Conservation (phyloP, 2,797 vertebrate genomes). For the Diglossa cyanea region DNA sequence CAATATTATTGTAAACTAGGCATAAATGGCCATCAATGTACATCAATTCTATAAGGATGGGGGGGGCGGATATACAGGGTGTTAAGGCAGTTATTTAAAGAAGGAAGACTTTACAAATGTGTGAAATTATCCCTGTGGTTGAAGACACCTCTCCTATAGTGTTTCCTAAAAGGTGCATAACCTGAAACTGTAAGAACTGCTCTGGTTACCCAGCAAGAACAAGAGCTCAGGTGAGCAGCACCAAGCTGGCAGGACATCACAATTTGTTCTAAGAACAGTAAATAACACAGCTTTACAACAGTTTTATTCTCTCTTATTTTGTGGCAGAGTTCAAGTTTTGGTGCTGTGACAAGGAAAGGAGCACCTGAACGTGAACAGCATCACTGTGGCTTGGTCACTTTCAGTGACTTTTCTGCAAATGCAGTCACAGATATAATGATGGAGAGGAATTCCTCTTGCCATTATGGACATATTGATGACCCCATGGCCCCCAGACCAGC, state of each 20-base stretch:
- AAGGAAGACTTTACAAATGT: neutral
- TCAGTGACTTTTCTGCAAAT: neutral
- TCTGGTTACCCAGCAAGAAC: neutral
- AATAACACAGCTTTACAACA: neutral
- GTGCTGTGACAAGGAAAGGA: neutral
- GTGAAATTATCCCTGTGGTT: neutral
- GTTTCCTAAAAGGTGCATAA: neutral
- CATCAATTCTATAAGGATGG: fast-evolving
- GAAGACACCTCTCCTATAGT: neutral
- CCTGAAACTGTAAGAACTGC: neutral
- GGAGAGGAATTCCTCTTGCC: neutral
- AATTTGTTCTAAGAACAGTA: neutral
- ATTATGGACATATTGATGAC: neutral
- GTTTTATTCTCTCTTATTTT: neutral
- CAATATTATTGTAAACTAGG: neutral
- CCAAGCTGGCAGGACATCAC: neutral
- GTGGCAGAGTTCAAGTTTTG: neutral
- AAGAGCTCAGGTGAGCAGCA: neutral
- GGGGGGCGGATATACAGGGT: neutral
- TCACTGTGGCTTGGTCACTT: fast-evolving
- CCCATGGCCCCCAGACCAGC: neutral
- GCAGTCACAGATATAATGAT: neutral
- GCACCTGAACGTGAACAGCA: neutral
- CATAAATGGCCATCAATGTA: neutral
- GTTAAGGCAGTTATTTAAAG: neutral